A percentile compares a stretch with the other conserved stretches of the same genome.
Evolutionary conservation across 2,888 invertebrate species (phyloP).

Genomic region (Mimas tiliae): DNA sequence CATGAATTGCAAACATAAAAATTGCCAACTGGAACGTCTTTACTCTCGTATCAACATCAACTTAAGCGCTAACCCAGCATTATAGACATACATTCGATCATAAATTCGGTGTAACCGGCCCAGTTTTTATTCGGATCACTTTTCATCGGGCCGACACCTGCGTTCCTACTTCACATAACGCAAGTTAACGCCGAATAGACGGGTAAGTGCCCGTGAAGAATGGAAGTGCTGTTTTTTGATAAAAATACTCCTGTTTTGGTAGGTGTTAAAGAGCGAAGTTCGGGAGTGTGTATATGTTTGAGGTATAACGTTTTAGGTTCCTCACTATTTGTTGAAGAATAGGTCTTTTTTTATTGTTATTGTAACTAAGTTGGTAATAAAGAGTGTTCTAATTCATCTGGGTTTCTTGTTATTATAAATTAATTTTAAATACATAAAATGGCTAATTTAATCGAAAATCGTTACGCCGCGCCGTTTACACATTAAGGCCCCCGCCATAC

Average conservation of each 20-base stretch:
- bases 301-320: too few species aligned
- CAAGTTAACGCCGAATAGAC: conserved; percentile 10
- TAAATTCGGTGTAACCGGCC: conserved; percentile 27
- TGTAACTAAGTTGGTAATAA: too few species aligned
- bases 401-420: too few species aligned
- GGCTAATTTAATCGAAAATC: too few species aligned
- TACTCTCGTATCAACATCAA: neutral
- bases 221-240: conserved; percentile 11
- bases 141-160: conserved; percentile 30
- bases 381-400: too few species aligned
- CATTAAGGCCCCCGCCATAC: too few species aligned
- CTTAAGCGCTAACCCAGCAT: neutral
- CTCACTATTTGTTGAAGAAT: too few species aligned
- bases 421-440: too few species aligned
- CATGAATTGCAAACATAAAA: too few species aligned
- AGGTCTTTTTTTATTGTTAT: too few species aligned
- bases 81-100: conserved; percentile 24
- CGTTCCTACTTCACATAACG: neutral
- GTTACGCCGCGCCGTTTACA: too few species aligned
- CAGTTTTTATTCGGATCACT: conserved; percentile 25
- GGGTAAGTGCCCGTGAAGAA: conserved; percentile 15
- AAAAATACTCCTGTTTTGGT: neutral
- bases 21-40: too few species aligned
- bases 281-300: neutral
- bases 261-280: neutral